These are phyloP conservation scores for Pteronotus mesoamericanus DNA, from an alignment of 2,797 vertebrate species.

Conservation along the genomic window DNA sequence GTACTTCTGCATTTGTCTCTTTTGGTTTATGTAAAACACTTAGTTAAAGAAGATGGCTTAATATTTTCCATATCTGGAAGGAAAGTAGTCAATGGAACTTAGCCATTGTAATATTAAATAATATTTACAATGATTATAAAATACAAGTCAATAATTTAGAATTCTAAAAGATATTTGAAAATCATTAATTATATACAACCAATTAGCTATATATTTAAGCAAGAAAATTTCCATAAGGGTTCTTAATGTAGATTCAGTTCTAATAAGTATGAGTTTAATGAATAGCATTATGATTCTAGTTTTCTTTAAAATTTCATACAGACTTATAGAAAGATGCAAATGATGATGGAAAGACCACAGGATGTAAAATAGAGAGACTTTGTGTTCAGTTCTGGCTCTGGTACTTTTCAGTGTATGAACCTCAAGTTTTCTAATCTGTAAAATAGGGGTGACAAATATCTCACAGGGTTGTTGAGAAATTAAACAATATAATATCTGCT, in stretches of 20 bases:
- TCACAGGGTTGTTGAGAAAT: neutral
- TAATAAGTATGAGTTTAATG: neutral
- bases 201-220: slow-evolving; percentile 16
- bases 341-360: neutral
- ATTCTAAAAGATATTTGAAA: slow-evolving; percentile 8
- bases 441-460: neutral
- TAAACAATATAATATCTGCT: neutral
- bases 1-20: neutral
- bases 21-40: slow-evolving; percentile 36
- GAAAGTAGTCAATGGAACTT: slow-evolving; percentile 37
- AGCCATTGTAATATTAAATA: neutral
- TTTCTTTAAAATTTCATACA: neutral
- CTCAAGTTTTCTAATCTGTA: neutral
- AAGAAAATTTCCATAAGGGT: neutral
- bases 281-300: neutral
- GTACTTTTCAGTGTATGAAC: neutral
- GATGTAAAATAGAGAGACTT: neutral
- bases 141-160: neutral
- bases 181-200: neutral
- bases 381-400: neutral
- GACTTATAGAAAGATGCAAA: neutral
- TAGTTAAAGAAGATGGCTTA: slow-evolving; percentile 13
- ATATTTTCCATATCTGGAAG: slow-evolving; percentile 27
- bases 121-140: slow-evolving; percentile 23
- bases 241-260: neutral